A percentile compares a stretch with the other conserved stretches of the same genome.
phyloP scores from a whole-genome alignment of 2,888 invertebrate genomes.

The Phragmatobia fuliginosa region DNA sequence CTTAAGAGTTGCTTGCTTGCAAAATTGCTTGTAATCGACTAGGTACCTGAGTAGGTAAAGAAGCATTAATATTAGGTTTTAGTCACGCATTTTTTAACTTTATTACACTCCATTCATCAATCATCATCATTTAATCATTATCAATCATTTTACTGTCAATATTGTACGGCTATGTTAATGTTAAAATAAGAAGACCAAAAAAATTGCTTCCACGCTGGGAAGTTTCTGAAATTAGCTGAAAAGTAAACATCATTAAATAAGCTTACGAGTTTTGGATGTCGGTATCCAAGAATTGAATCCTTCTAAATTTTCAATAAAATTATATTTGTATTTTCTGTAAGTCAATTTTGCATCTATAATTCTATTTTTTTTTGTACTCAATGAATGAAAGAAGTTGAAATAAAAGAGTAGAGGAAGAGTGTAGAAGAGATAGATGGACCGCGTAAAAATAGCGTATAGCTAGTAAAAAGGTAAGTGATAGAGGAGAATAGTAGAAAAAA shows the following conservation, averaged over 20 bases:
- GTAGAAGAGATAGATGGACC: too few relatives aligned
- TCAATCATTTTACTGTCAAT: background rate
- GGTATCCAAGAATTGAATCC: background rate
- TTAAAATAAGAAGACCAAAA: background rate
- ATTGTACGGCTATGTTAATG: background rate
- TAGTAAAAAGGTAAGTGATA: too few relatives aligned
- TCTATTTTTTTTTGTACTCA: background rate
- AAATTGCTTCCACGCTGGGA: background rate
- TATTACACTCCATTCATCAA: background rate
- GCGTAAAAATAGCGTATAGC: too few relatives aligned
- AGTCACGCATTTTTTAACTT: background rate
- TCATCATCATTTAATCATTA: too few relatives aligned
- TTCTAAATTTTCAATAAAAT: background rate
- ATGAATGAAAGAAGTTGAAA: too few relatives aligned
- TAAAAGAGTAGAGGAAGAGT: too few relatives aligned
- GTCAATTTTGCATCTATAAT: background rate
- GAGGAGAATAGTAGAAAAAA: too few relatives aligned
- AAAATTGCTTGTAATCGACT: too few relatives aligned
- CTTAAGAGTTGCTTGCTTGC: too few relatives aligned
- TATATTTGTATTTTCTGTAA: background rate
- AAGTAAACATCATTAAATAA: background rate
- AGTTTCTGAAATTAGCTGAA: background rate
- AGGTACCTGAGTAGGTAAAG: too few relatives aligned
- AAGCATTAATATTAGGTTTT: too few relatives aligned
- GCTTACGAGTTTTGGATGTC: background rate